Evolutionary conservation across 2,797 vertebrate genomes (phyloP).

Genomic region (Propithecus deckenii): DNA sequence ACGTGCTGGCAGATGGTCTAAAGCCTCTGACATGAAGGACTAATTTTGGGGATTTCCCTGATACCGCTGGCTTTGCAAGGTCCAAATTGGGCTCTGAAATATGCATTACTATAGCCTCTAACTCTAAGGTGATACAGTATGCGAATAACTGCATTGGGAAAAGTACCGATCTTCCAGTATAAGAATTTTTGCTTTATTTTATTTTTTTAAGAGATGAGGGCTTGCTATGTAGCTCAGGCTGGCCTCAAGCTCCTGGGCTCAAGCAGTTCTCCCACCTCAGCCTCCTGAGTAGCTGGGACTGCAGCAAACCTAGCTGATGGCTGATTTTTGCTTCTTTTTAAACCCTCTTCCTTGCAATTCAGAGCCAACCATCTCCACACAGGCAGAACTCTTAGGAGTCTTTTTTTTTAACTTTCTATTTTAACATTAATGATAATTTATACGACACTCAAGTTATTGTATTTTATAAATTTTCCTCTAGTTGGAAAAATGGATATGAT

Average conservation of each 20-base stretch:
- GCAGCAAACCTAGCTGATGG: neutral
- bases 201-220: neutral
- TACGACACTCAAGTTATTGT: neutral
- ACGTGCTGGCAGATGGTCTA: neutral
- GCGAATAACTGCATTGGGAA: neutral
- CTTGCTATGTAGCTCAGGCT: neutral
- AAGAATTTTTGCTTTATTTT: neutral
- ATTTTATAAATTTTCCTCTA: conserved; percentile 3
- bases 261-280: neutral
- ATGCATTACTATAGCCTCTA: neutral
- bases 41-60: neutral
- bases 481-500: neutral
- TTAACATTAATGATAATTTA: neutral
- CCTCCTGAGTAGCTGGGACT: neutral
- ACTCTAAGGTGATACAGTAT: neutral
- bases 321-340: neutral
- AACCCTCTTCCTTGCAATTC: neutral
- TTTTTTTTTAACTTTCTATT: neutral
- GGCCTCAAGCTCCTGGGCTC: neutral
- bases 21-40: neutral
- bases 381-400: neutral
- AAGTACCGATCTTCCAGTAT: neutral
- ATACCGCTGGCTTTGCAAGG: neutral
- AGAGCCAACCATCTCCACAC: neutral
- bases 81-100: neutral